Conservation (phyloP, 2,797 vertebrate species). For the Cichlasoma orientale region DNA sequence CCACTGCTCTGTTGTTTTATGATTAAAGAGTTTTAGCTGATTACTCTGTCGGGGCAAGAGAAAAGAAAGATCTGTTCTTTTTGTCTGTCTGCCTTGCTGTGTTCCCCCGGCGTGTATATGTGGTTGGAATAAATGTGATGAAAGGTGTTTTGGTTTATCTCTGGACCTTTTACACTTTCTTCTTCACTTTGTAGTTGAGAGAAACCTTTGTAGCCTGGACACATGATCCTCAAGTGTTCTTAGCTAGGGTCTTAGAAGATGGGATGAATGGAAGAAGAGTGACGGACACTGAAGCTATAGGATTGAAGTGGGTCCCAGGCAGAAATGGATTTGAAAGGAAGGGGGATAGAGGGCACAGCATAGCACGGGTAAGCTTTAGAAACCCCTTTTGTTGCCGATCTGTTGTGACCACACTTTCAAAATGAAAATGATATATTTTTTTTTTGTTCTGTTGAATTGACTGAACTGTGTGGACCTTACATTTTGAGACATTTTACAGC, state of each 20-base stretch:
- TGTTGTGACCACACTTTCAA: constrained; percentile 7
- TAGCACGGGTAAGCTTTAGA: constrained; percentile 17
- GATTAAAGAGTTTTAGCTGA: constrained; percentile 57
- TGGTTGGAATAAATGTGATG: constrained; percentile 50
- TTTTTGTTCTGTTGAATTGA: not conserved
- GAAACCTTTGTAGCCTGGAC: constrained; percentile 67
- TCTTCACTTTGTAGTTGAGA: constrained; percentile 69
- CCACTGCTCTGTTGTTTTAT: constrained; percentile 36
- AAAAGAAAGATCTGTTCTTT: constrained; percentile 4
- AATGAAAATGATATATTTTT: constrained; percentile 3
- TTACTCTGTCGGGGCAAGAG: constrained; percentile 14
- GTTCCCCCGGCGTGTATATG: not conserved
- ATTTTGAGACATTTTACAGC: constrained; percentile 31
- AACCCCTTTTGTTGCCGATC: not conserved
- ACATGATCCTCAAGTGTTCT: constrained; percentile 73
- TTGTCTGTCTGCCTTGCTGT: not conserved
- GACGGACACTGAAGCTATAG: constrained; percentile 43
- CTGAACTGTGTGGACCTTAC: constrained; percentile 22
- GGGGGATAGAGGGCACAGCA: not conserved
- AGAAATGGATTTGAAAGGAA: constrained; percentile 46
- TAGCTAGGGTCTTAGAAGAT: constrained; percentile 52
- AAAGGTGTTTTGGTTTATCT: constrained; percentile 51
- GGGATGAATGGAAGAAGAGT: constrained; percentile 46
- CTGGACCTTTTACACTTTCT: constrained; percentile 50
- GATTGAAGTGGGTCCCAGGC: constrained; percentile 43